A percentile compares a stretch with the other conserved stretches of the same genome.
Evolutionary conservation across 2,113 vertebrate species (phyloP).

Genomic region (Gambusia holbrooki): DNA sequence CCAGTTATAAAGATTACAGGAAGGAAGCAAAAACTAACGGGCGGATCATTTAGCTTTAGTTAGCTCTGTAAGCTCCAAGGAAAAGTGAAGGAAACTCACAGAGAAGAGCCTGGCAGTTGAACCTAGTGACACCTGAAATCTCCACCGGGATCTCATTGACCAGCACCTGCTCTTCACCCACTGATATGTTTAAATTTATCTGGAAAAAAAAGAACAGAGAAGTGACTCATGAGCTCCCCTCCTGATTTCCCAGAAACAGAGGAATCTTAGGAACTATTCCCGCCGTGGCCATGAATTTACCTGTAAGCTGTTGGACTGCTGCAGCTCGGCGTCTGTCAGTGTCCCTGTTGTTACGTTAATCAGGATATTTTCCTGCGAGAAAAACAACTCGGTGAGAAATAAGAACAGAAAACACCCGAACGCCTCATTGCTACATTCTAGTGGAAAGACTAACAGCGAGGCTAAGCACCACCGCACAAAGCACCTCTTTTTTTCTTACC

Average conservation of each 20-base stretch:
- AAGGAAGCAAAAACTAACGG: background rate
- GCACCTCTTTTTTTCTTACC: slow-evolving; percentile 33
- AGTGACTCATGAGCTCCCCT: background rate
- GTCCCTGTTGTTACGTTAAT: slow-evolving; percentile 83
- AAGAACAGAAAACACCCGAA: background rate
- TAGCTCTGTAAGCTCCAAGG: background rate
- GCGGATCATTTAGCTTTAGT: background rate
- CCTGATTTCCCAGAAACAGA: background rate
- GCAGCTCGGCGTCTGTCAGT: slow-evolving; percentile 65
- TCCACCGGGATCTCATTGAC: slow-evolving; percentile 90
- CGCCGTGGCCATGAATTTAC: slow-evolving; percentile 56
- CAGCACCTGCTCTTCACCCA: slow-evolving; percentile 83
- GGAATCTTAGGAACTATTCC: background rate
- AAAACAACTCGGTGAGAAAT: background rate
- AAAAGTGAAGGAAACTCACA: slow-evolving; percentile 79
- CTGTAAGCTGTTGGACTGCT: slow-evolving; percentile 84
- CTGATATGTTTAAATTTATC: slow-evolving; percentile 78
- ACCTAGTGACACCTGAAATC: slow-evolving; percentile 84
- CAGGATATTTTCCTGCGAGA: slow-evolving; percentile 82
- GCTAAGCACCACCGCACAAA: slow-evolving; percentile 23
- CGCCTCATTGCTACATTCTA: background rate
- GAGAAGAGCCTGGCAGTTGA: slow-evolving; percentile 87
- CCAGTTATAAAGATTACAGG: background rate
- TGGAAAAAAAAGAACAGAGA: slow-evolving; percentile 20
- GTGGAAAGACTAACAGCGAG: slow-evolving; percentile 21